phyloP scores from a whole-genome alignment of 2,797 vertebrate genomes.

The Notolepis coatsorum region DNA sequence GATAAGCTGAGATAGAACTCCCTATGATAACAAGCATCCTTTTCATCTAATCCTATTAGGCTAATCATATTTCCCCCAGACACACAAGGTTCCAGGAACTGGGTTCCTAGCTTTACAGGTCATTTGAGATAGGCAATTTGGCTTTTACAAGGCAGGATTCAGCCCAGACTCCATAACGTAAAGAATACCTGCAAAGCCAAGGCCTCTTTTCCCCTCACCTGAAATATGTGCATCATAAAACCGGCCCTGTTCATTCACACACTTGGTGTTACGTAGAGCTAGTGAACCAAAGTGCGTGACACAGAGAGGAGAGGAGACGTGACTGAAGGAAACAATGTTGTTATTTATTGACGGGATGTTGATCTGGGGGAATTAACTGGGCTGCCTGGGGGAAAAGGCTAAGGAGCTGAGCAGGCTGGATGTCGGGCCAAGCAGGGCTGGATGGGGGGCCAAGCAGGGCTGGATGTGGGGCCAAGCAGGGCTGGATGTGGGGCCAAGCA shows the following conservation, averaged over 20 bases:
- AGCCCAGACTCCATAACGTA: constrained; percentile 64
- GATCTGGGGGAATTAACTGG: too few species aligned
- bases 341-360: too few species aligned
- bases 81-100: constrained; percentile 60
- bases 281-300: not conserved
- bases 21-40: constrained; percentile 2
- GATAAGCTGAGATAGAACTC: constrained; percentile 9
- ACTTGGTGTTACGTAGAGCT: constrained; percentile 8
- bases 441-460: too few species aligned
- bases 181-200: constrained; percentile 45
- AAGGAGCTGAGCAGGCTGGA: too few species aligned
- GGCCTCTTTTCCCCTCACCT: constrained; percentile 52
- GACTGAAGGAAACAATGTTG: too few species aligned
- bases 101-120: constrained; percentile 69
- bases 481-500: too few species aligned
- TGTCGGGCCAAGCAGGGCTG: too few species aligned
- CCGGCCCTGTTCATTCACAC: constrained; percentile 40
- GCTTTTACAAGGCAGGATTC: constrained; percentile 64
- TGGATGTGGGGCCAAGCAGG: too few species aligned
- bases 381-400: too few species aligned
- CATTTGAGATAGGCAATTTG: constrained; percentile 72
- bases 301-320: too few species aligned
- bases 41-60: constrained; percentile 41
- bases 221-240: constrained; percentile 57
- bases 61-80: constrained; percentile 68